phyloP scores from a whole-genome alignment of 2,888 invertebrate genomes.

The Orchesella flavescens region DNA sequence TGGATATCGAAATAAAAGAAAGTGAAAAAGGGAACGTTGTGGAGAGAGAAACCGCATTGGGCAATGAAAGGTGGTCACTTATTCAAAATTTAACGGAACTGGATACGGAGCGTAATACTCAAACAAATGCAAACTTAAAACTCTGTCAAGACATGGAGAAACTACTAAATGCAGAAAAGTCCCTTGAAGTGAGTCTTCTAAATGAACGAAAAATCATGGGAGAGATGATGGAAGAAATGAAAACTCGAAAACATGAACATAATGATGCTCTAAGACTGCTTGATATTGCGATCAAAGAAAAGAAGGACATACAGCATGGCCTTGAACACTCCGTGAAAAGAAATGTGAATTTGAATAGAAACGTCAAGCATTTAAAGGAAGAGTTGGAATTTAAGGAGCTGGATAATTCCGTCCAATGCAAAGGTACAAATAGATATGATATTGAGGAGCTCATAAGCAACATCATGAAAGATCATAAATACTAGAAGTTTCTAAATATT shows the following conservation, averaged over 20 bases:
- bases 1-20: constrained; percentile 64
- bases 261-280: constrained; percentile 54
- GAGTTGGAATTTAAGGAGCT: constrained; percentile 64
- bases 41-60: constrained; percentile 43
- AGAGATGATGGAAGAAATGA: constrained; percentile 64
- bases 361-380: constrained; percentile 68
- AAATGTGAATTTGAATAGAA: constrained; percentile 56
- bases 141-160: constrained; percentile 63
- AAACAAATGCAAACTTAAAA: constrained; percentile 64
- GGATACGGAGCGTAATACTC: constrained; percentile 65
- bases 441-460: too few relatives aligned
- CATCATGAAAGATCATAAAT: too few relatives aligned
- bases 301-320: constrained; percentile 27
- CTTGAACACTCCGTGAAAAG: constrained; percentile 31
- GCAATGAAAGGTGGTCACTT: constrained; percentile 57
- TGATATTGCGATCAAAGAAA: constrained; percentile 43
- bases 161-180: constrained; percentile 59
- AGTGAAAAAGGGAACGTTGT: constrained; percentile 53
- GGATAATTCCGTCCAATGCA: constrained; percentile 20
- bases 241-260: constrained; percentile 56
- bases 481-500: background rate
- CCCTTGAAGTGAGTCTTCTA: constrained; percentile 62
- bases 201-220: constrained; percentile 61
- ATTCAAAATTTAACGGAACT: constrained; percentile 60
- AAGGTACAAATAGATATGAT: constrained; percentile 12